Base-by-base conservation (phyloP, 37 sponge, comb jelly and placozoan genomes). In the Aplysina aerophoba region DNA sequence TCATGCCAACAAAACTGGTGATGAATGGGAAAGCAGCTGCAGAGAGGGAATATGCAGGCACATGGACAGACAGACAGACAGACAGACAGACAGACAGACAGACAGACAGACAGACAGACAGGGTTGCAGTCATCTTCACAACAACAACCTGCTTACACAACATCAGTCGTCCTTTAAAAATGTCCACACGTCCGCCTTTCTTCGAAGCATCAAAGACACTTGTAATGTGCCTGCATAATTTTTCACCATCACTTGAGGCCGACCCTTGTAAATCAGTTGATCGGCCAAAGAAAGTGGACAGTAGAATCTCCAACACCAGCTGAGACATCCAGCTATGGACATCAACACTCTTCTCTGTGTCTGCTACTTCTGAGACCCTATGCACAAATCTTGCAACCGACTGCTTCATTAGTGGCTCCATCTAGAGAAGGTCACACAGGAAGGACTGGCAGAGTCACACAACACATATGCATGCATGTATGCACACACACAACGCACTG, bases 181-280 rank as follows among this genome's bases (percentile, higher is more conserved):
- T 50, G 78, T 75, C 78, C 20, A 40, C 33, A 75, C 54, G 54
- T 15, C 78, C 78, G 8, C 78, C 78, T 36, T 15, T 75, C 14
- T 75, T 75, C 44, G 78, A 40, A 75, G 78, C 78, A 75, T 50
- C 37, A 36, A 75, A 75, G 53, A 44, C 33, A 22, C n/a, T 36
- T 20, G 1, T 75, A 75, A 75, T 50, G 11, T 36, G 50, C 3
- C 50, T 3, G 8, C 50, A 44, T 8, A 44, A 8, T 44, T 44
- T 44, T 3, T 44, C 50, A 8, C 50, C 50, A 44, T 44, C 50
- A 44, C 50, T 44, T 3, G 50, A 44, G 50, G 50, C 3, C 3
- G 50, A 39, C 11, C 44, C 78, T 50, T 75, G 78, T 1, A 75
- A 13, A 21, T 53, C 78, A 20, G 54, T 24, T 5, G 78, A 31